Evolutionary conservation across 2,888 invertebrate species (phyloP).

Genomic region (Palloptera scutellata): DNA sequence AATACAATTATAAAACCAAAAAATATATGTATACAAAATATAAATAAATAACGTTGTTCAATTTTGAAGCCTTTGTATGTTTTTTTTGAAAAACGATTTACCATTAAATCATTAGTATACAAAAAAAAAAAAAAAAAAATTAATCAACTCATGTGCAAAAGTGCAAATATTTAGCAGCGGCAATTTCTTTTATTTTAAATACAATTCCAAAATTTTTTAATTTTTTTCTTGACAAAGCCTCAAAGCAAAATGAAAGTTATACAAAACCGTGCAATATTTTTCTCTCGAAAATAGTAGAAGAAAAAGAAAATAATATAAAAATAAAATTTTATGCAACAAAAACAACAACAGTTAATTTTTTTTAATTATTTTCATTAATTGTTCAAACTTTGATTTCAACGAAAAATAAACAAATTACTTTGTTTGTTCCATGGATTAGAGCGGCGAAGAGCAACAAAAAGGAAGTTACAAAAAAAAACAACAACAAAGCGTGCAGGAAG

Average conservation of each 20-base stretch:
- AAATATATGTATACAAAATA: slow-evolving; percentile 40
- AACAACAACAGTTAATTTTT: not conserved
- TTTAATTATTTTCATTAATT: slow-evolving; percentile 6
- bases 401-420: not conserved
- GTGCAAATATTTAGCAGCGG: too few relatives aligned
- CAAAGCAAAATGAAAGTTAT: slow-evolving; percentile 27
- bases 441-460: not conserved
- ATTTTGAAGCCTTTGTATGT: not conserved
- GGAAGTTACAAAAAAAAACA: too few relatives aligned
- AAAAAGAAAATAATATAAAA: not conserved
- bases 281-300: not conserved
- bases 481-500: too few relatives aligned
- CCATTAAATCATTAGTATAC: slow-evolving; percentile 31
- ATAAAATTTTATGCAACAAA: slow-evolving; percentile 7
- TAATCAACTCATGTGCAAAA: too few relatives aligned
- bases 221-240: slow-evolving; percentile 22
- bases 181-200: not conserved
- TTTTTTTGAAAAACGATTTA: slow-evolving; percentile 20
- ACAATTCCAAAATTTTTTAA: not conserved
- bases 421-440: slow-evolving; percentile 1
- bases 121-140: not conserved
- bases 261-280: slow-evolving; percentile 21
- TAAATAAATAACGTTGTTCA: slow-evolving; percentile 24
- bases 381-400: slow-evolving; percentile 23
- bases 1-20: slow-evolving; percentile 22